phyloP scores from a whole-genome alignment of 2,797 vertebrate genomes.

The Mus caroli region DNA sequence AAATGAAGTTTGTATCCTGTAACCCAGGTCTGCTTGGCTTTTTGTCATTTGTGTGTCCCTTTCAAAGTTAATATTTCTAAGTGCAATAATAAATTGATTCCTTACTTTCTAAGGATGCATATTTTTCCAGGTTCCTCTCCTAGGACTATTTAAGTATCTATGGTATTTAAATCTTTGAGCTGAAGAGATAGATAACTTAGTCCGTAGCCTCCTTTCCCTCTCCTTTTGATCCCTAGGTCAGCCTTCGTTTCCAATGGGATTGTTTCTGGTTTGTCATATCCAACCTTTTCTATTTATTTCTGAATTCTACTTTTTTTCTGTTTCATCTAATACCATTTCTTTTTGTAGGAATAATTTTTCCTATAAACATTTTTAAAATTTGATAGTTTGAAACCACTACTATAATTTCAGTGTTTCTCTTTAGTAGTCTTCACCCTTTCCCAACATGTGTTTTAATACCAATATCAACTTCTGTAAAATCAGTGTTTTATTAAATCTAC shows the following conservation, averaged over 20 bases:
- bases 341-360: slow-evolving; percentile 61
- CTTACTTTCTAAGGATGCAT: slow-evolving; percentile 27
- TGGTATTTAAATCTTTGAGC: background rate
- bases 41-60: slow-evolving; percentile 53
- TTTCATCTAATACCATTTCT: slow-evolving; percentile 31
- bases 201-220: background rate
- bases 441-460: slow-evolving; percentile 70
- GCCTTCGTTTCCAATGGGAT: background rate
- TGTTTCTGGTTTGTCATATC: slow-evolving; percentile 32
- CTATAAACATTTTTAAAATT: slow-evolving; percentile 58
- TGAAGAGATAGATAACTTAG: background rate
- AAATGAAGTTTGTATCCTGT: background rate
- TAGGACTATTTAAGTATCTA: background rate
- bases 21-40: background rate
- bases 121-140: slow-evolving; percentile 23
- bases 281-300: slow-evolving; percentile 38
- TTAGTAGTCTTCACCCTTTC: slow-evolving; percentile 61
- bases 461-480: slow-evolving; percentile 80
- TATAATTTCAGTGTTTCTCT: slow-evolving; percentile 60
- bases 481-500: slow-evolving; percentile 81
- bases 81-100: slow-evolving; percentile 9
- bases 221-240: background rate
- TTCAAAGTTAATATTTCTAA: background rate
- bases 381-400: slow-evolving; percentile 64
- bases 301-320: slow-evolving; percentile 61